These are phyloP conservation scores for Virgularia gustaviana DNA, from an alignment of 92 coral and sea anemone genomes.

Conservation along the genomic window DNA sequence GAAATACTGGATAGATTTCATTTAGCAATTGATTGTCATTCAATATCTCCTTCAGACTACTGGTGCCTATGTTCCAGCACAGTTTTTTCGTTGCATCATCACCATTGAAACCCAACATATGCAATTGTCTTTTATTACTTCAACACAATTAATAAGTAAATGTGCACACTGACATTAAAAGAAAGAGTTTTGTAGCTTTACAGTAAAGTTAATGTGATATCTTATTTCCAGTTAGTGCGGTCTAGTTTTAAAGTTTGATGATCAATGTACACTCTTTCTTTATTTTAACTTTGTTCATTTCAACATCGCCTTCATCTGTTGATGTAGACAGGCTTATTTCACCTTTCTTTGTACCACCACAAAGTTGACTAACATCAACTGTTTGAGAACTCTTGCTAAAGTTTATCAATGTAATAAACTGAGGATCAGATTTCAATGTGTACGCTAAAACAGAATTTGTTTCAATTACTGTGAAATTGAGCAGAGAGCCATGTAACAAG, in stretches of 20 bases:
- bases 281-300: too few relatives aligned
- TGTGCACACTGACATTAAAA: too few relatives aligned
- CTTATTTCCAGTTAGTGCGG: too few relatives aligned
- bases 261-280: too few relatives aligned
- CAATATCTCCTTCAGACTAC: not conserved
- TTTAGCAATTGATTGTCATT: not conserved
- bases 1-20: not conserved
- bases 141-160: too few relatives aligned
- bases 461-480: not conserved
- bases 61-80: not conserved
- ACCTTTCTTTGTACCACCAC: not conserved
- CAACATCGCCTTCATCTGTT: too few relatives aligned
- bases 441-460: conserved; percentile 53
- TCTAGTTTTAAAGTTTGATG: too few relatives aligned
- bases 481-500: not conserved
- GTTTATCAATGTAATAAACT: conserved; percentile 63
- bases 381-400: conserved; percentile 61
- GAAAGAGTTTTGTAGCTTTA: too few relatives aligned
- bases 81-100: too few relatives aligned
- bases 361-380: conserved; percentile 1
- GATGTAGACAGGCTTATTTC: conserved; percentile 2
- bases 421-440: conserved; percentile 41
- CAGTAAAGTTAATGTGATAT: too few relatives aligned
- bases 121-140: too few relatives aligned
- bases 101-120: too few relatives aligned